Evolutionary conservation across 2,797 vertebrate genomes (phyloP), one percentile per base, ranked within the genome.

Genomic region (Spinibarbus caldwelli): DNA sequence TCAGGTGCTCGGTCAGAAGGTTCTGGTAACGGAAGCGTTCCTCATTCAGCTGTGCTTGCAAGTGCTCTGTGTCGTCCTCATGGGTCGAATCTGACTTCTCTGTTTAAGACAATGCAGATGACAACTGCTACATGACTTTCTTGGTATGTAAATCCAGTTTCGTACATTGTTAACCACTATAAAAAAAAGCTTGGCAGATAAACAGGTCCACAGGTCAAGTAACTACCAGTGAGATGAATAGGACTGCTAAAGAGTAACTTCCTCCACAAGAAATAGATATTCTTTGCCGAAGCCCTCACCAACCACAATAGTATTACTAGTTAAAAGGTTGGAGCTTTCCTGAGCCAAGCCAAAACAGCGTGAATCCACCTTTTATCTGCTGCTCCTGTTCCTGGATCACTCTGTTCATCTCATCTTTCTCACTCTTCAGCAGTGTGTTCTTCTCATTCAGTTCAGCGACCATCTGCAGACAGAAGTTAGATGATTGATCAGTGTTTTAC

Each of bases 1-100:
- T 95, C 90, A 97, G 96, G 92, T 98, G 96, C 88, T 99, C 97
- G 85, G 96, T 96, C 86, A 99, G 95, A 77, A 99, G 96, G 92
- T 94, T 97, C 93, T 99, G 98, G 90, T 99, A 98, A 82, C 96
- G 96, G 29, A 96, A 90, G 26, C 97, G 94, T 70, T 98, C 98
- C 41, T 98, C 98, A 0, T 94, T 95, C 87, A 99, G 93, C 72
- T 97, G 96, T 1, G 95, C 94, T 91, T 97, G 96, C 82, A 99
- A 90, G 84, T 96, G 96, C 87, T 96, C 96, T 0, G 94, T 96
- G 92, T 95, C 94, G 89, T 97, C 96, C 26, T 90, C 67, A 15
- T 96, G 88, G 83, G 92, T 94, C 91, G 94, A 95, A 23, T 96
- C 95, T 93, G 96, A 95, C 0, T 93, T 92, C 90, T 96, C 96